Evolutionary conservation across 2,113 vertebrate species (phyloP).

Genomic region (Emydura subglobosa): DNA sequence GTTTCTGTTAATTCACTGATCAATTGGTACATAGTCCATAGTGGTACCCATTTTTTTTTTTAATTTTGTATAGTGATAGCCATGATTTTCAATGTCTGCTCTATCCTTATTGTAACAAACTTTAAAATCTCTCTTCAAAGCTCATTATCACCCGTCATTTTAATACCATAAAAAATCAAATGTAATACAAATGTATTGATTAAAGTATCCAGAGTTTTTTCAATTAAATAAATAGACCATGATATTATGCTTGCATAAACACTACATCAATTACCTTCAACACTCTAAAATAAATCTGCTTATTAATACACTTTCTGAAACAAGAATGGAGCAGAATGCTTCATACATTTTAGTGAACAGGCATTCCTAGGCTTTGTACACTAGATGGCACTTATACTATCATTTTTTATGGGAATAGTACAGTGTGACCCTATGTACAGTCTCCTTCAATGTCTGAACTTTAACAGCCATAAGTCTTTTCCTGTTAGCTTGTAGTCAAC

Average conservation of each 20-base stretch:
- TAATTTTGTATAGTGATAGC: not conserved
- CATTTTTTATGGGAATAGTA: not conserved
- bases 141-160: not conserved
- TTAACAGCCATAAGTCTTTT: not conserved
- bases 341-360: not conserved
- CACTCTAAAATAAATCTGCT: not conserved
- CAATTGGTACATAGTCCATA: too few species aligned
- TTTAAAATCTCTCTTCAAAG: not conserved
- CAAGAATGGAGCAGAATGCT: not conserved
- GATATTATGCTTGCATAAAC: not conserved
- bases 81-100: not conserved
- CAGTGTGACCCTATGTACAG: not conserved
- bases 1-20: not conserved
- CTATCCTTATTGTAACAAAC: not conserved
- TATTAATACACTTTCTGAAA: not conserved
- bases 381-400: constrained; percentile 38
- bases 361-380: constrained; percentile 18
- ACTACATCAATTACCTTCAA: not conserved
- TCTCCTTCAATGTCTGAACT: constrained; percentile 5
- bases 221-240: not conserved
- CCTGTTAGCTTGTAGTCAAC: not conserved
- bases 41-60: not conserved
- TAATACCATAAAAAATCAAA: not conserved
- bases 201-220: not conserved
- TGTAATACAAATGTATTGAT: not conserved